Base-by-base conservation (phyloP, 2,113 vertebrate species). In the Atractosteus spatula region DNA sequence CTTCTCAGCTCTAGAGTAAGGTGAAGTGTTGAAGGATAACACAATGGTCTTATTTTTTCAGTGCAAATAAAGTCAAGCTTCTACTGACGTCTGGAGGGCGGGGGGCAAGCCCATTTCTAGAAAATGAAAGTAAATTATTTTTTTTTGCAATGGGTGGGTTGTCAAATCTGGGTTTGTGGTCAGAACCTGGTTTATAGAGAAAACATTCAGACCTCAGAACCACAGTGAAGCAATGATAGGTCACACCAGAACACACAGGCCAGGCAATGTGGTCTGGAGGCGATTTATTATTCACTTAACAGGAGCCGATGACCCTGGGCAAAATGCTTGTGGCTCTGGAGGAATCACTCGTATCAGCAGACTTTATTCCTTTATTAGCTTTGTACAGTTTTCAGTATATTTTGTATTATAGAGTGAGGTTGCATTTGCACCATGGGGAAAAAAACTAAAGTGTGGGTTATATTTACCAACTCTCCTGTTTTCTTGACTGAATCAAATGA, bases 41-140 rank as follows among this genome's bases (percentile, higher is more conserved):
- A 83, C 82, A 78, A 78, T 81, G 84, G 84, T 86, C 83, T 79
- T 77, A 80, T 84, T 85, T 86, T 77, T 85, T 83, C n/a, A 76
- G 78, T 78, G 83, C 84, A 51, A 63, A 47, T 59, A 54, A 61
- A 51, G 29, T 41, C 56, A 70, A 59, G 3, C 69, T 43, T 8
- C 41, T 59, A 59, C 59, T 84, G 82, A 80, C 74, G 71, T 77
- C 76, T 79, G 7, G 79, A 83, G 81, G 29, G 73, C 62, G 68
- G 80, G 83, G 83, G 84, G 81, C 85, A 81, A 76, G 70, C 76
- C 81, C 73, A 78, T 80, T 75, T 71, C 76, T 1, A 16, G 79
- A 66, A 42, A 75, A 78, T 81, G 69, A 84, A 79, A 87, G 82
- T 86, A 79, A 85, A 87, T 87, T 8, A 14, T 16, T 65, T 29